phyloP scores from a whole-genome alignment of 2,888 invertebrate species.

The Pyrrhopygopsis socrates region DNA sequence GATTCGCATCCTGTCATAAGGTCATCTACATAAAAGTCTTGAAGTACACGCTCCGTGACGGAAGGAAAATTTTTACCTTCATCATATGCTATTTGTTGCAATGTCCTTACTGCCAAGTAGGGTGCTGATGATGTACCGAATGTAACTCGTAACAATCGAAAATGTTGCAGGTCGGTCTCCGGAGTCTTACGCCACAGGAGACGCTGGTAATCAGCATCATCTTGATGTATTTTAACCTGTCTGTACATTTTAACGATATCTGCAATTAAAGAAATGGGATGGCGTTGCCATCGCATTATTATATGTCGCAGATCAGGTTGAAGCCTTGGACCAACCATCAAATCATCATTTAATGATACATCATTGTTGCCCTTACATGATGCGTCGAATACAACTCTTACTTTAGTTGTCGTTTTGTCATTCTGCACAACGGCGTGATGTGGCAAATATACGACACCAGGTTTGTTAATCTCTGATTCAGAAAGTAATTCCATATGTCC shows the following conservation, averaged over 20 bases:
- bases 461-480: not conserved
- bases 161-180: slow-evolving; percentile 7
- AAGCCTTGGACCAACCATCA: slow-evolving; percentile 64
- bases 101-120: slow-evolving; percentile 55
- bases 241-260: slow-evolving; percentile 22
- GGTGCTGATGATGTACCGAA: slow-evolving; percentile 73
- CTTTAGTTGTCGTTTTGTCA: slow-evolving; percentile 58
- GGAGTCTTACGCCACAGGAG: slow-evolving; percentile 16
- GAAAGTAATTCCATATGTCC: slow-evolving; percentile 28
- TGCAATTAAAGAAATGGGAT: slow-evolving; percentile 7
- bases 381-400: slow-evolving; percentile 49
- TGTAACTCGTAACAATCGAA: not conserved
- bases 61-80: slow-evolving; percentile 58
- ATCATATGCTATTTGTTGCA: slow-evolving; percentile 67
- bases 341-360: slow-evolving; percentile 76
- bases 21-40: slow-evolving; percentile 77
- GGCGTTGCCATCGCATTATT: slow-evolving; percentile 62
- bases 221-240: not conserved
- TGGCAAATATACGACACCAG: slow-evolving; percentile 55
- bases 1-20: slow-evolving; percentile 68
- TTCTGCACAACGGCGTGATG: slow-evolving; percentile 57
- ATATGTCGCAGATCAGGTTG: slow-evolving; percentile 73
- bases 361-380: slow-evolving; percentile 54
- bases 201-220: slow-evolving; percentile 7
- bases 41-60: slow-evolving; percentile 37